Conservation (phyloP, 2,888 invertebrate genomes). For the Polietes domitor region DNA sequence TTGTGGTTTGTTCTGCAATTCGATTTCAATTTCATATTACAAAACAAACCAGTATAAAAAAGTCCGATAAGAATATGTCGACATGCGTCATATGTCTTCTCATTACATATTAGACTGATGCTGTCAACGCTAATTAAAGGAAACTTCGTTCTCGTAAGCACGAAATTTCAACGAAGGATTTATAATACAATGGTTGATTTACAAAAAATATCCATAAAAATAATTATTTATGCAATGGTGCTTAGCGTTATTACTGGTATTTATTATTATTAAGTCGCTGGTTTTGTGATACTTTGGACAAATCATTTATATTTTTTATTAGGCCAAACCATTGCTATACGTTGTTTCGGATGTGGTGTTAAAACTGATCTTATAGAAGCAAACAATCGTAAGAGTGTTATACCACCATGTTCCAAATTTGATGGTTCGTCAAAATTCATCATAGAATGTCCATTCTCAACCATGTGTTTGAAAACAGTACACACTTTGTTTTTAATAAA, state of each 20-base stretch:
- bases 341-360: constrained; percentile 50
- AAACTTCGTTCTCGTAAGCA: not conserved
- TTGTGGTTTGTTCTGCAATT: too few relatives aligned
- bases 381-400: constrained; percentile 19
- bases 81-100: constrained; percentile 53
- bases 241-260: not conserved
- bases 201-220: not conserved
- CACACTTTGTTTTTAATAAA: constrained; percentile 50
- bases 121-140: not conserved
- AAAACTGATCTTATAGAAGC: constrained; percentile 29
- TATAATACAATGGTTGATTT: not conserved
- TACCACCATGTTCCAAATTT: constrained; percentile 52
- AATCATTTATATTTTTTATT: not conserved
- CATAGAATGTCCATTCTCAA: constrained; percentile 55
- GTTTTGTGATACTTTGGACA: not conserved
- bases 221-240: not conserved
- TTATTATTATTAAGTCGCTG: not conserved
- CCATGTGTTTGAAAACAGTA: constrained; percentile 56
- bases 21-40: too few relatives aligned
- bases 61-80: constrained; percentile 53
- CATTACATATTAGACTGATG: constrained; percentile 40
- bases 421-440: constrained; percentile 40
- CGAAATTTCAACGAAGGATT: not conserved
- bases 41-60: constrained; percentile 36
- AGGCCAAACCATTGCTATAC: constrained; percentile 28